A percentile compares a stretch with the other conserved stretches of the same genome.
Evolutionary conservation across 2,113 vertebrate species (phyloP).

Genomic region (Australoheros scitulus): DNA sequence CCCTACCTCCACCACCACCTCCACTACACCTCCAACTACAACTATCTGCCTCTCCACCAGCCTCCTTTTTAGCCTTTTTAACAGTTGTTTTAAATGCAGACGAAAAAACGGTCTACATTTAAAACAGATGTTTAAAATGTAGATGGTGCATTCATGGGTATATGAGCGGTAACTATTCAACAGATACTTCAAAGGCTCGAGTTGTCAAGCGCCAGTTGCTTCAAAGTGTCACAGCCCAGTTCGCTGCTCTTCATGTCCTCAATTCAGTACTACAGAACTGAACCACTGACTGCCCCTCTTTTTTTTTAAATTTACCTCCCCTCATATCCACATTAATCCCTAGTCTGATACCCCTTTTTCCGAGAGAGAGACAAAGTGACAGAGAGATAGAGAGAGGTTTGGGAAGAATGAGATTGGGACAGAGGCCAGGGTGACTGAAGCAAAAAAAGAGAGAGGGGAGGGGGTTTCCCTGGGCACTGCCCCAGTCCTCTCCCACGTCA

Average conservation of each 20-base stretch:
- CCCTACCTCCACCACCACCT: too few relatives aligned
- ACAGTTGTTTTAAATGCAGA: neutral
- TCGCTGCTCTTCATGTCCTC: slow-evolving; percentile 15
- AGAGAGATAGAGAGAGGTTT: neutral
- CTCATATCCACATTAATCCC: slow-evolving; percentile 15
- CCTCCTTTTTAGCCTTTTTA: neutral
- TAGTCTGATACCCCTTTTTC: slow-evolving; percentile 28
- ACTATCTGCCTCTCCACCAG: neutral
- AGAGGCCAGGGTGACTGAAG: slow-evolving; percentile 15
- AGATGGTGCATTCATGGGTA: neutral
- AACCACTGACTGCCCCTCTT: neutral
- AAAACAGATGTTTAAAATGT: neutral
- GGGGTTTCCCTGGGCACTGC: slow-evolving; percentile 67
- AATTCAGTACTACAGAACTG: neutral
- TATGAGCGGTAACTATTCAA: neutral
- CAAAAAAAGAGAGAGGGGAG: slow-evolving; percentile 28
- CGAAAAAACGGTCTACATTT: too few relatives aligned
- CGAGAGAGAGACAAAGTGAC: neutral
- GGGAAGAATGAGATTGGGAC: slow-evolving; percentile 27
- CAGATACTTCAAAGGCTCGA: slow-evolving; percentile 3
- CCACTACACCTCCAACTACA: neutral
- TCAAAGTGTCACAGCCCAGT: neutral
- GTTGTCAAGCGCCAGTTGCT: slow-evolving; percentile 3
- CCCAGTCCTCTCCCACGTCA: slow-evolving; percentile 68
- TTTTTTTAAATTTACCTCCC: neutral